A percentile compares a stretch with the other conserved stretches of the same genome.
These are phyloP conservation scores for Reticulitermes speratus DNA, from an alignment of 1,140 invertebrate genomes.

Conservation along the genomic window DNA sequence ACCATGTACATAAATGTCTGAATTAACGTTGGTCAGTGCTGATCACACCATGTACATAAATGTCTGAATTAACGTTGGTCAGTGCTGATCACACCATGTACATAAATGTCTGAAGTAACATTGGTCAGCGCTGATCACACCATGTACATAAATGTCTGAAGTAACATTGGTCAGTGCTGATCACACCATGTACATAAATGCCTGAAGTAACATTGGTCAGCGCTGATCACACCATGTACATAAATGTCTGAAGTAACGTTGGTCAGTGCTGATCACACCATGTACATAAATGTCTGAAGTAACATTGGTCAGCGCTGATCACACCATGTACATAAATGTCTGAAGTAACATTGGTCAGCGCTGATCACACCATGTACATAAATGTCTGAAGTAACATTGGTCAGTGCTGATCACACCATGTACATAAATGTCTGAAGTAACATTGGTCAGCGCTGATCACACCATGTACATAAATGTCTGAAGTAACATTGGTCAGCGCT, in stretches of 20 bases:
- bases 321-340: background rate
- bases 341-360: background rate
- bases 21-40: background rate
- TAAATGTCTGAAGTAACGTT: background rate
- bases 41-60: too few relatives aligned
- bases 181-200: too few relatives aligned
- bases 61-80: background rate
- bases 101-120: background rate
- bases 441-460: background rate
- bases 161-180: background rate
- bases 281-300: background rate
- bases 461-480: background rate
- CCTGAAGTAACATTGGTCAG: background rate
- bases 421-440: background rate
- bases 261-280: background rate
- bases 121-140: background rate
- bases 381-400: background rate
- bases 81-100: background rate
- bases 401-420: background rate
- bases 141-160: background rate
- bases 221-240: too few relatives aligned
- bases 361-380: too few relatives aligned
- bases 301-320: background rate
- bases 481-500: background rate
- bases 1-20: background rate